A percentile compares a stretch with the other conserved stretches of the same genome.
These are phyloP conservation scores for Plusia festucae DNA, from an alignment of 2,888 invertebrate species.

Conservation along the genomic window DNA sequence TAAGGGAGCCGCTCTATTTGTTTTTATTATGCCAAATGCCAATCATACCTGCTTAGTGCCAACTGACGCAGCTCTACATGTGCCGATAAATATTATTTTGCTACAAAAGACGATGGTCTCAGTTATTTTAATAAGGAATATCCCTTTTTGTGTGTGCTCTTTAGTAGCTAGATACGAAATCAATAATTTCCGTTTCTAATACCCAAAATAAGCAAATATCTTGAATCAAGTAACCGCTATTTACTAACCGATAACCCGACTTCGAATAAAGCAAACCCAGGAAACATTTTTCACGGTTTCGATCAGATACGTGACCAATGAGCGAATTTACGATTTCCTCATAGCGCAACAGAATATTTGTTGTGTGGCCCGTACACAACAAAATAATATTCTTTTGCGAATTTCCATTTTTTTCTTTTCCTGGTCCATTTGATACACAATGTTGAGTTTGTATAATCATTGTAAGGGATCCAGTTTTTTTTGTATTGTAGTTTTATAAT, in stretches of 20 bases:
- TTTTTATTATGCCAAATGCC: constrained; percentile 70
- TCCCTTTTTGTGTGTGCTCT: not conserved
- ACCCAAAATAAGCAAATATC: too few relatives aligned
- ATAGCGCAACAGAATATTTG: constrained; percentile 23
- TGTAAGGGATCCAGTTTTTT: too few relatives aligned
- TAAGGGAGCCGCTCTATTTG: constrained; percentile 64
- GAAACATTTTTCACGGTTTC: constrained; percentile 39
- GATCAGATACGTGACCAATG: constrained; percentile 54
- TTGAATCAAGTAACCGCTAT: not conserved
- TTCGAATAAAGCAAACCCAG: constrained; percentile 42
- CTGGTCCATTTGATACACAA: not conserved
- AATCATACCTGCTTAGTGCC: constrained; percentile 67
- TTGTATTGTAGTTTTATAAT: not conserved
- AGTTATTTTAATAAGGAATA: not conserved
- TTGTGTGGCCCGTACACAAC: too few relatives aligned
- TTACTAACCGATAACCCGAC: constrained; percentile 23
- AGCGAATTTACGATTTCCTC: constrained; percentile 47
- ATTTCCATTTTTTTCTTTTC: not conserved
- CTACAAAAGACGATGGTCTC: not conserved
- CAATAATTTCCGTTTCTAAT: not conserved
- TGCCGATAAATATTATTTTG: constrained; percentile 19
- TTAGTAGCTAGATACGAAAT: not conserved
- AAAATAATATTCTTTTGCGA: too few relatives aligned
- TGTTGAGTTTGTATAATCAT: too few relatives aligned
- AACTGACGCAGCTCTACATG: constrained; percentile 19